phyloP scores from a whole-genome alignment of 1,140 invertebrate species.

The Chionoecetes opilio region DNA sequence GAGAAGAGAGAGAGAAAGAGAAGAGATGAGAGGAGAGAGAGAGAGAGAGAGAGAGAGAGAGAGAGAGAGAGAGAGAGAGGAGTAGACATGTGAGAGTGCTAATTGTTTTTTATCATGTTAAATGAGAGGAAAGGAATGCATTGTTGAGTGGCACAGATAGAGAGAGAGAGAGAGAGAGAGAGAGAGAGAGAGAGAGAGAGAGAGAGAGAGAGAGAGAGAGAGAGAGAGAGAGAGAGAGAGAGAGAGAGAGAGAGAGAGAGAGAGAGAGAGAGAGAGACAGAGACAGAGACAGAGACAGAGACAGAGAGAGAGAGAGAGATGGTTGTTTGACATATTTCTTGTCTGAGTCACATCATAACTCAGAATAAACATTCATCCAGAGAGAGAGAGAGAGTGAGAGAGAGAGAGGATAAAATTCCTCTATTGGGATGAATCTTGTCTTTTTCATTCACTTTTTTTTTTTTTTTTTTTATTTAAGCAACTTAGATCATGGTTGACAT shows the following conservation, averaged over 20 bases:
- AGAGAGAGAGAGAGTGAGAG: conserved; percentile 15
- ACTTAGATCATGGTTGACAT: no score
- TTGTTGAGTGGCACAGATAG: neutral
- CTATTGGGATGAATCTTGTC: neutral
- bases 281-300: neutral
- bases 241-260: conserved; percentile 27
- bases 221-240: neutral
- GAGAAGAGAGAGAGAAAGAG: neutral
- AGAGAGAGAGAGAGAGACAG: conserved; percentile 18
- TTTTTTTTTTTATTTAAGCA: no score
- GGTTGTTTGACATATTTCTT: neutral
- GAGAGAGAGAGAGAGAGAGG: conserved; percentile 10
- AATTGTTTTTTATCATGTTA: conserved; percentile 31
- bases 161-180: no score
- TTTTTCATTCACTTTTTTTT: neutral
- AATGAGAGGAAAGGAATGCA: neutral
- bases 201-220: no score
- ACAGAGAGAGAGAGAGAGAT: conserved; percentile 1
- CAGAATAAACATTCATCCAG: neutral
- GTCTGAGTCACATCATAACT: neutral
- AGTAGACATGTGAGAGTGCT: neutral
- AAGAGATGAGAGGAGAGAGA: neutral
- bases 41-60: conserved; percentile 27
- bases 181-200: no score
- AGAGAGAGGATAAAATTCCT: neutral